Evolutionary conservation across 2,888 invertebrate genomes (phyloP).

Genomic region (Ptilodon capucinus): DNA sequence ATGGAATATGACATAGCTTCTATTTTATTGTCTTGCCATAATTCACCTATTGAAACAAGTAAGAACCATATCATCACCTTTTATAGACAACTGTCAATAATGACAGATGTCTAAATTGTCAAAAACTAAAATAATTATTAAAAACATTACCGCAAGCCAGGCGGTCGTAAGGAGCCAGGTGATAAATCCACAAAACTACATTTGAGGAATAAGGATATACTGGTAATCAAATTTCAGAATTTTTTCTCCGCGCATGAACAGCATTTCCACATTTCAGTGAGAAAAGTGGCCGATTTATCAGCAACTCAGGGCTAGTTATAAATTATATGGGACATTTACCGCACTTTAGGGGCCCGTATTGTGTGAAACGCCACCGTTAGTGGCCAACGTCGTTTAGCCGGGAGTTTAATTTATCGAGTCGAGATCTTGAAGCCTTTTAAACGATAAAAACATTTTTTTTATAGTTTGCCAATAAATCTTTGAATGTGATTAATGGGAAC

Average conservation of each 20-base stretch:
- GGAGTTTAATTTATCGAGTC: neutral
- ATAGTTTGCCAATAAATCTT: neutral
- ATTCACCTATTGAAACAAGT: too few species aligned
- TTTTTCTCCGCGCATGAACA: neutral
- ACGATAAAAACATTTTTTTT: neutral
- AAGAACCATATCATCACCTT: too few species aligned
- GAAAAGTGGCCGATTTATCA: slow-evolving; percentile 1
- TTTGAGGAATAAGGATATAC: too few species aligned
- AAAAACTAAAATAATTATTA: too few species aligned
- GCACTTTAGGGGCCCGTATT: slow-evolving; percentile 1
- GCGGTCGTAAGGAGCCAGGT: too few species aligned
- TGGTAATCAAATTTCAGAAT: neutral
- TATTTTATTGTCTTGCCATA: too few species aligned
- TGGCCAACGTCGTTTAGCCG: neutral
- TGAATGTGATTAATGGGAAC: neutral
- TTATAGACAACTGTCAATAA: too few species aligned
- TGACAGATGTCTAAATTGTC: too few species aligned
- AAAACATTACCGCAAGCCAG: too few species aligned
- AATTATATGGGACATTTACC: slow-evolving; percentile 1
- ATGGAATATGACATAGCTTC: too few species aligned
- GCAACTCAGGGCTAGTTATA: neutral
- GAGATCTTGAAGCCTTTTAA: neutral
- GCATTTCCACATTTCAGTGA: neutral
- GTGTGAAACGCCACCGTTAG: slow-evolving; percentile 1
- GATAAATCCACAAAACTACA: too few species aligned